Percentiles rank a stretch among this genome's conserved stretches.
Evolutionary conservation across 2,113 vertebrate species (phyloP).

Genomic region (Platycercus adscitus): DNA sequence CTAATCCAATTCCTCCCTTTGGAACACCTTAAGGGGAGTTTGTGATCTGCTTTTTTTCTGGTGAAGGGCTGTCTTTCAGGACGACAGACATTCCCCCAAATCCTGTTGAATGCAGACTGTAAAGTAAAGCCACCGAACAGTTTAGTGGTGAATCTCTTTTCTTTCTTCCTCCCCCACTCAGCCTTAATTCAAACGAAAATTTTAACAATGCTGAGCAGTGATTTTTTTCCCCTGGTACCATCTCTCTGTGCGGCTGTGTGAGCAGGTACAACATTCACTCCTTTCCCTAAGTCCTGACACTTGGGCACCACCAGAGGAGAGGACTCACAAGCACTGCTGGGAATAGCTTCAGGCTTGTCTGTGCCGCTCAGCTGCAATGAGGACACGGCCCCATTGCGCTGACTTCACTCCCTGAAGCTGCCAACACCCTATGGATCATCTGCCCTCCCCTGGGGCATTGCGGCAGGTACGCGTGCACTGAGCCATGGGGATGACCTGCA

Average conservation of each 20-base stretch:
- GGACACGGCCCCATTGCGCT: background rate
- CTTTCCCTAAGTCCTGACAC: background rate
- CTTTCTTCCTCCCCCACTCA: rapidly evolving
- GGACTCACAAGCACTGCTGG: background rate
- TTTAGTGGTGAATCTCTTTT: background rate
- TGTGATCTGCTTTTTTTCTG: background rate
- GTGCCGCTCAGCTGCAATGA: background rate
- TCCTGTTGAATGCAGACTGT: background rate
- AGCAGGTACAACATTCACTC: background rate
- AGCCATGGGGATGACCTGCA: background rate
- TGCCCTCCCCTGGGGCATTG: background rate
- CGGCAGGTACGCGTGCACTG: background rate
- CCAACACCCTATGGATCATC: rapidly evolving
- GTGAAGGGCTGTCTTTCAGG: background rate
- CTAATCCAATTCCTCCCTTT: background rate
- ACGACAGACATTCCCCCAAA: background rate
- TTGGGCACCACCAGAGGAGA: background rate
- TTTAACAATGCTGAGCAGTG: background rate
- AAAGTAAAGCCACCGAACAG: background rate
- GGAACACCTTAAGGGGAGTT: background rate
- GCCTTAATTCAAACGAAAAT: background rate
- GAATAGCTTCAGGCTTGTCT: background rate
- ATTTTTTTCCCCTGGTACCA: background rate
- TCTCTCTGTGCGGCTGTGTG: background rate
- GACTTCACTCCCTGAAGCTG: background rate